Percentiles rank a stretch among this genome's conserved stretches.
These are phyloP conservation scores for Portunus trituberculatus DNA, from an alignment of 1,140 invertebrate genomes.

Conservation along the genomic window DNA sequence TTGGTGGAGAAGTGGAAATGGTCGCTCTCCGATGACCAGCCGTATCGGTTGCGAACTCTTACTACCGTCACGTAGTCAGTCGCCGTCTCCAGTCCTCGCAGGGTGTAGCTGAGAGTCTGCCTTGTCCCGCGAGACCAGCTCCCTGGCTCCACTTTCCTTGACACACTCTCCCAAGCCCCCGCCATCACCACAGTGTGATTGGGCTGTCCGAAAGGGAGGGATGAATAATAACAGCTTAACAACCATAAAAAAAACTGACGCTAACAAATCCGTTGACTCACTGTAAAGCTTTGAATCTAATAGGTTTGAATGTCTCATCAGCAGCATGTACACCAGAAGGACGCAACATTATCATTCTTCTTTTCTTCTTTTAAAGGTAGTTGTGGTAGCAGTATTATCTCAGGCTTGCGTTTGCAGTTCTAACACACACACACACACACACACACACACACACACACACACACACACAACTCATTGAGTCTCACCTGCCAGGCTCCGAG, in stretches of 20 bases:
- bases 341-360: no score
- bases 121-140: background rate
- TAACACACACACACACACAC: no score
- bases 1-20: constrained; percentile 63
- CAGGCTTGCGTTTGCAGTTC: no score
- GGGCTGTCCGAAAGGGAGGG: background rate
- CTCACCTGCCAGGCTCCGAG: constrained; percentile 31
- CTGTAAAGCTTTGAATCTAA: no score
- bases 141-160: background rate
- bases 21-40: constrained; percentile 38
- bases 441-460: no score
- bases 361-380: no score
- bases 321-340: no score
- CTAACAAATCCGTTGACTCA: no score
- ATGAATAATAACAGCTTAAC: background rate
- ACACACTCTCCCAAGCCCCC: constrained; percentile 27
- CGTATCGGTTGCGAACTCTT: constrained; percentile 43
- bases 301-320: no score
- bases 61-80: constrained; percentile 63
- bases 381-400: no score
- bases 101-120: constrained; percentile 50
- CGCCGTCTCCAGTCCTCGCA: constrained; percentile 51
- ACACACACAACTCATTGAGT: no score
- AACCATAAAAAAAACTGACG: no score
- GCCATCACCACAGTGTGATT: constrained; percentile 41